Evolutionary conservation across 2,888 invertebrate species (phyloP), one percentile per base, ranked within the genome.

Genomic region (Nomada goodeniana): DNA sequence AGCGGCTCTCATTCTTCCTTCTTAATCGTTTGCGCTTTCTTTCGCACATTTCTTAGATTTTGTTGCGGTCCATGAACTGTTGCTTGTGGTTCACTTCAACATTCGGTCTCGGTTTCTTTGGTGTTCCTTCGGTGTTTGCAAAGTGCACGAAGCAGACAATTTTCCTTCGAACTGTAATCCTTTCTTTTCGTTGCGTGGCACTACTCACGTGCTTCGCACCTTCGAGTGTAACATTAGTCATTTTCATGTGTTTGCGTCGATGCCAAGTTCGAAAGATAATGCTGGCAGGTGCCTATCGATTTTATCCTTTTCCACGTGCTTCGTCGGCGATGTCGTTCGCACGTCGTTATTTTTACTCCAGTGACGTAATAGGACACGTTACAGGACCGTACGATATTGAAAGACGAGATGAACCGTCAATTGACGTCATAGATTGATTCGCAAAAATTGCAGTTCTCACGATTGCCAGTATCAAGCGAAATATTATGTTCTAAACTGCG

Each of bases 1-100:
- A 83, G 85, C 44, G 86, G 81, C 68, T 82, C 88, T 84, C 89
- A 89, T 75, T 44, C 42, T 4, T 4, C 10, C 20, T 11, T 23
- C 42, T 59, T 36, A 36, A 36, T 42, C n/a, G 59, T 11, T 18
- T n/a, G 18, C 9, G 13, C 44, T 15, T 67, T 26, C 53, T n/a
- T 53, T 53, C n/a, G 18, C 53, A 10, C 9, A 20, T n/a, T 10
- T 53, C 10, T 53, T 7, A 4, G 15, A 47, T 15, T 47, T 47
- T 15, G 0, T 36, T 47, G 13, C 47, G 15, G 47, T 13, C 36
- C 7, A 36, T 36, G 36, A 36, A 36, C 36, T 36, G 7, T 47
- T 47, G 47, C 13, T 36, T 36, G 0, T 36, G 36, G 13, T 47
- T 15, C 47, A 47, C 15, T 47, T 3, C 13, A 15, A 15, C 11